Conservation (phyloP, 2,888 invertebrate species). For the Autographa gamma region DNA sequence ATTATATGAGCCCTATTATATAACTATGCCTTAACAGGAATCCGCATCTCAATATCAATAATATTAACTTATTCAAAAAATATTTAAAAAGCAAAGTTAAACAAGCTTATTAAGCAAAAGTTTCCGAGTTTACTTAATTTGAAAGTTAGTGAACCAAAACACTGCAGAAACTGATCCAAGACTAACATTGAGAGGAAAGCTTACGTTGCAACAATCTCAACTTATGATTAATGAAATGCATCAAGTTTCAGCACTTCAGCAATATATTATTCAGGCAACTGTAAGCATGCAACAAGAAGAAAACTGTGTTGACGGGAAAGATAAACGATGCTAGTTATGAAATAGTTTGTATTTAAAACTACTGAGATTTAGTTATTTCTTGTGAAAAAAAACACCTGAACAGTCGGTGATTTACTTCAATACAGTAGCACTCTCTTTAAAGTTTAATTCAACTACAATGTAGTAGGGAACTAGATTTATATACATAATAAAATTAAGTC, state of each 20-base stretch:
- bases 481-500: background rate
- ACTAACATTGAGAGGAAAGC: conserved; percentile 32
- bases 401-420: too few relatives aligned
- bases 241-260: conserved; percentile 25
- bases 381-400: background rate
- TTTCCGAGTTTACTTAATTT: background rate
- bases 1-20: too few relatives aligned
- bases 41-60: background rate
- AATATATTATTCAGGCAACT: conserved; percentile 32
- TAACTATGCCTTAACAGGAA: too few relatives aligned
- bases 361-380: background rate
- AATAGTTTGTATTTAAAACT: conserved; percentile 13
- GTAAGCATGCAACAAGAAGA: conserved; percentile 15
- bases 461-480: background rate
- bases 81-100: background rate
- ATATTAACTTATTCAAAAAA: background rate
- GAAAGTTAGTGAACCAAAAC: background rate
- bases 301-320: conserved; percentile 17
- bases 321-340: conserved; percentile 34
- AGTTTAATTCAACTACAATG: too few relatives aligned
- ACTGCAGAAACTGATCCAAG: conserved; percentile 14
- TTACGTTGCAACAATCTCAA: conserved; percentile 38
- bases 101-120: background rate
- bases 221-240: conserved; percentile 49
- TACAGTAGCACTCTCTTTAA: too few relatives aligned